phyloP scores from a whole-genome alignment of 35 echinoderm and acorn worm genomes.

The Ophioderma brevispina region DNA sequence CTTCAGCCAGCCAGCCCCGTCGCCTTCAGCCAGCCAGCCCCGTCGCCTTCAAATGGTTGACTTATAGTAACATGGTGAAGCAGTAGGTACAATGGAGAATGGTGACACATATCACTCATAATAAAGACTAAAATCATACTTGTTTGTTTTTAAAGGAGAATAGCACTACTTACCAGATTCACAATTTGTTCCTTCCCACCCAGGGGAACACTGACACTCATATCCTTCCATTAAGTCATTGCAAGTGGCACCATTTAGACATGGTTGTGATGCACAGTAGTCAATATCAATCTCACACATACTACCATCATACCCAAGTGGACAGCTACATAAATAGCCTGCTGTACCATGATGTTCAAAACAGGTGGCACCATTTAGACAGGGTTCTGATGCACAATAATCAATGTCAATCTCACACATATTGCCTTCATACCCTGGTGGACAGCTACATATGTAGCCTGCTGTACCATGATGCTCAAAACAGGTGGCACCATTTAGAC shows the following conservation, averaged over 20 bases:
- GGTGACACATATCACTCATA: too few relatives aligned
- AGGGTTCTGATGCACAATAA: constrained; percentile 59
- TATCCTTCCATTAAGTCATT: too few relatives aligned
- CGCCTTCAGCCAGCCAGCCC: too few relatives aligned
- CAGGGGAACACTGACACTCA: too few relatives aligned
- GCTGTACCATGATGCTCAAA: not conserved
- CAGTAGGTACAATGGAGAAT: too few relatives aligned
- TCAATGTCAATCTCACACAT: constrained; percentile 50
- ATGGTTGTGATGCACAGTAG: constrained; percentile 58
- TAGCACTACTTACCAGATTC: too few relatives aligned
- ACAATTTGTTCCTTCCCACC: too few relatives aligned
- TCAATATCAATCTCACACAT: constrained; percentile 39
- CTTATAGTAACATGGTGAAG: too few relatives aligned
- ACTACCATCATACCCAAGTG: not conserved
- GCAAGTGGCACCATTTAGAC: constrained; percentile 80
- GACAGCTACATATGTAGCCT: constrained; percentile 42
- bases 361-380: constrained; percentile 38
- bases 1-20: too few relatives aligned
- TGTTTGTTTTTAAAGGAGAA: too few relatives aligned
- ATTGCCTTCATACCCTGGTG: constrained; percentile 33
- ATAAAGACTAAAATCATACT: too few relatives aligned
- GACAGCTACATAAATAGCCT: not conserved
- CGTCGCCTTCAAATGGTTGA: too few relatives aligned
- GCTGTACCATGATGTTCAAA: not conserved
- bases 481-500: constrained; percentile 68